These are phyloP conservation scores for Cuniculus paca DNA, from an alignment of 2,797 vertebrate genomes.

Conservation along the genomic window DNA sequence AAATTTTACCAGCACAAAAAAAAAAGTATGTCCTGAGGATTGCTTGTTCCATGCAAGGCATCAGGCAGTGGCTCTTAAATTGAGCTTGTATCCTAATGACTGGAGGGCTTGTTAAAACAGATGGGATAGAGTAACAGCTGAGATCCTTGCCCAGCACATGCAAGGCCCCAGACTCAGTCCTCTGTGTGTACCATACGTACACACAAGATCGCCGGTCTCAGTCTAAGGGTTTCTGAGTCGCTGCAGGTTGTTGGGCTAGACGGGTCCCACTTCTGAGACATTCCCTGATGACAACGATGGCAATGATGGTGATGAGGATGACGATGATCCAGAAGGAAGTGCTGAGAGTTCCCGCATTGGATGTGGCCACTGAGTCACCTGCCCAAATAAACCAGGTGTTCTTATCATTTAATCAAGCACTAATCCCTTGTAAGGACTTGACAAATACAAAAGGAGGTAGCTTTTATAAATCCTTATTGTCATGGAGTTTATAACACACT, in stretches of 20 bases:
- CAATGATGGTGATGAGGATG: background rate
- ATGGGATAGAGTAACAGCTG: background rate
- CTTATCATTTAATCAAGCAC: background rate
- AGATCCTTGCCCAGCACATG: background rate
- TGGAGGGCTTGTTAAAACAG: background rate
- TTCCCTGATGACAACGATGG: background rate
- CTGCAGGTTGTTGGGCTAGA: background rate
- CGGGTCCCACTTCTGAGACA: background rate
- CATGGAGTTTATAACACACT: background rate
- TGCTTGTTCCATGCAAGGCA: background rate
- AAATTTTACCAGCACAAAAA: background rate
- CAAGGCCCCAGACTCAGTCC: background rate
- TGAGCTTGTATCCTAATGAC: background rate
- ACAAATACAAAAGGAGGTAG: background rate
- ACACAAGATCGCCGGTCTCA: background rate
- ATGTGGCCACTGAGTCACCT: background rate
- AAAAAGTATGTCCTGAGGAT: background rate
- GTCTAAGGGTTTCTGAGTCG: background rate
- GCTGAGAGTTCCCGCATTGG: background rate
- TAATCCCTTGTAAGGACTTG: background rate
- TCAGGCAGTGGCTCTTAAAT: background rate
- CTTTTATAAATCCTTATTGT: background rate
- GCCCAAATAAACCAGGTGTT: background rate
- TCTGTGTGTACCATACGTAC: background rate
- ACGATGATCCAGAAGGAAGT: background rate